phyloP scores from a whole-genome alignment of 2,888 invertebrate genomes.

The Ephialtes manifestator region DNA sequence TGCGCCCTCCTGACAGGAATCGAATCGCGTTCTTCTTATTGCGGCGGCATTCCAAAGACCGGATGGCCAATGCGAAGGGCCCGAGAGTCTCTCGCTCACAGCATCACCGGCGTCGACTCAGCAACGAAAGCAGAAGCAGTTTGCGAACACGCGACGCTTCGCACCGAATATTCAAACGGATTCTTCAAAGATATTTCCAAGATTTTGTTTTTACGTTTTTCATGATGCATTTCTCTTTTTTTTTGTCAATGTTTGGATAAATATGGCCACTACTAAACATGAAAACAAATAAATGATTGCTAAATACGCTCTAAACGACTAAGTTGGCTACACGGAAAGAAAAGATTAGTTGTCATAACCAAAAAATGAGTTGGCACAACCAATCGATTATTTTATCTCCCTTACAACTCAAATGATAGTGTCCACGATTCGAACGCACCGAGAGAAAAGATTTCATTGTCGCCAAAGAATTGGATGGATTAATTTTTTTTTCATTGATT shows the following conservation, averaged over 20 bases:
- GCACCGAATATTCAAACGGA: slow-evolving; percentile 21
- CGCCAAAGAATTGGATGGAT: too few species aligned
- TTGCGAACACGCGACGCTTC: slow-evolving; percentile 33
- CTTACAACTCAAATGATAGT: too few species aligned
- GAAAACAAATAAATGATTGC: too few species aligned
- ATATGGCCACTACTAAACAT: too few species aligned
- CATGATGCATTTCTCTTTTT: background rate
- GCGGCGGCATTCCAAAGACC: slow-evolving; percentile 81
- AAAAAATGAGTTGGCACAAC: too few species aligned
- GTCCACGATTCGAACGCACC: too few species aligned
- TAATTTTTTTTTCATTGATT: too few species aligned
- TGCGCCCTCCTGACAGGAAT: slow-evolving; percentile 69
- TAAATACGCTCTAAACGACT: too few species aligned
- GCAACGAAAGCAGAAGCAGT: slow-evolving; percentile 46
- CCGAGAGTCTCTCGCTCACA: slow-evolving; percentile 36
- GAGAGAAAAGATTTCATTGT: too few species aligned
- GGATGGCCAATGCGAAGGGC: slow-evolving; percentile 68
- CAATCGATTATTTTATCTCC: too few species aligned
- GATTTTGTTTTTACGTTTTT: background rate
- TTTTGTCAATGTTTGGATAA: background rate
- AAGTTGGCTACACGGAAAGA: too few species aligned
- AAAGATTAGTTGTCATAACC: too few species aligned
- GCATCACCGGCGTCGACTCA: slow-evolving; percentile 12
- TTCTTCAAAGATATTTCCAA: slow-evolving; percentile 7
- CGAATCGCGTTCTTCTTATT: slow-evolving; percentile 73